These are phyloP conservation scores for Drosophila malerkotliana DNA, from an alignment of 1,140 invertebrate genomes.

Conservation along the genomic window DNA sequence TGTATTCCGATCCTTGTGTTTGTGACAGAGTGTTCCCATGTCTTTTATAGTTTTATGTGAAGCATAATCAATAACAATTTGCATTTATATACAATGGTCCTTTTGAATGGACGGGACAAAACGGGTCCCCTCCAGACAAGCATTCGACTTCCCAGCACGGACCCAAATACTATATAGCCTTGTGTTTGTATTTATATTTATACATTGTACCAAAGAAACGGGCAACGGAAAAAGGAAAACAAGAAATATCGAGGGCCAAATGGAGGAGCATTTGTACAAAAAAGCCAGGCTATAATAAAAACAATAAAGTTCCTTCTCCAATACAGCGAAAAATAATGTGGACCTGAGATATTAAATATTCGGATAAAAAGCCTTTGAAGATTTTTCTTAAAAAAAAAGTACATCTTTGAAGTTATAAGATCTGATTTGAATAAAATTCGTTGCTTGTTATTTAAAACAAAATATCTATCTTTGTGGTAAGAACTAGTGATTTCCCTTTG, in stretches of 20 bases:
- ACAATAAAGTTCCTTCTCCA: conserved; percentile 12
- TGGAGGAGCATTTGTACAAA: conserved; percentile 23
- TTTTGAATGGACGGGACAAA: conserved; percentile 10
- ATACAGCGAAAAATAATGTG: conserved; percentile 11
- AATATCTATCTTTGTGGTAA: too few relatives aligned
- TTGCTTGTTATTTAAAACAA: not conserved
- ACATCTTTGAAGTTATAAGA: conserved; percentile 9
- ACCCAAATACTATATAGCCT: conserved; percentile 5
- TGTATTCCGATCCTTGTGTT: conserved; percentile 23
- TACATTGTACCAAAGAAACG: conserved; percentile 26
- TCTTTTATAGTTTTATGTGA: conserved; percentile 59
- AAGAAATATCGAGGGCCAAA: conserved; percentile 46
- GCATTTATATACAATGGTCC: conserved; percentile 59
- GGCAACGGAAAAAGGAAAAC: conserved; percentile 24
- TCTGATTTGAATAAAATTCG: too few relatives aligned
- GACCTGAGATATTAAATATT: conserved; percentile 10
- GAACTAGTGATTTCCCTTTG: not conserved
- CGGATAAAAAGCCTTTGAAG: not conserved
- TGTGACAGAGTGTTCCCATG: conserved; percentile 39
- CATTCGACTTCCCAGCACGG: conserved; percentile 18
- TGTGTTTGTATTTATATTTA: conserved; percentile 13
- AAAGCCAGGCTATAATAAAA: conserved; percentile 14
- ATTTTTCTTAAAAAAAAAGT: not conserved
- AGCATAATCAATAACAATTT: conserved; percentile 81
- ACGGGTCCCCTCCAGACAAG: conserved; percentile 27